Base-by-base conservation (phyloP, 2,888 invertebrate species). In the Conus canariensis region DNA sequence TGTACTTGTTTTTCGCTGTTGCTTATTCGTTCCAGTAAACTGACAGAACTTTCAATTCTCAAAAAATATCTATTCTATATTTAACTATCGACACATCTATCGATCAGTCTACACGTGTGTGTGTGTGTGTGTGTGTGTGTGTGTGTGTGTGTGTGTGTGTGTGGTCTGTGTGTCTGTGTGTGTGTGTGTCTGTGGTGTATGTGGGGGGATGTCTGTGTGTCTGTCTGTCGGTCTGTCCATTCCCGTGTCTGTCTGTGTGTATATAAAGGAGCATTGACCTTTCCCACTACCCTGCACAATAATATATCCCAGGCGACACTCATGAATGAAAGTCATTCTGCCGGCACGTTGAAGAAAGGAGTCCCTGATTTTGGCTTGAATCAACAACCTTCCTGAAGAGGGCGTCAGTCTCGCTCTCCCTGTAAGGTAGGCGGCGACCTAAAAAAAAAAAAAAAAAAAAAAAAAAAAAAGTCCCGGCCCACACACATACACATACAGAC, bases 71-170 rank as follows among this genome's bases (percentile, higher is more conserved):
- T 45, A 45, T 1, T 45, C 45, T 45, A 4, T 45, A 45, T 45
- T 45, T 45, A 45, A 45, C 45, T 45, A 45, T 45, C 45, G 45
- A 3, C 45, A 45, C 45, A 45, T 45, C 45, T 45, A 45, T 45
- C 30, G 30, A 30, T 30, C 45, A 14, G 60, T 64, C 10, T 64
- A 64, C 16, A 4, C 7, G 16, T 64, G 60, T 16, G 80, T 80
- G 16, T 80, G 25, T 80, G 80, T 80, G 25, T 80, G 25, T 80
- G 80, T 80, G 25, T 80, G 56, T 83, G 45, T 83, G 83, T 83
- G 56, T 83, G 83, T 83, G 56, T 83, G 59, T 85, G 25, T 85
- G 59, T 85, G 25, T 58, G 12, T 85, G 59, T 85, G 25, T 85
- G 25, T 85, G n/a, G 25, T 85, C 25, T 85, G 25, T 85, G n/a